A percentile compares a stretch with the other conserved stretches of the same genome.
Conservation (phyloP, 2,113 vertebrate species). For the Dasyurus viverrinus region DNA sequence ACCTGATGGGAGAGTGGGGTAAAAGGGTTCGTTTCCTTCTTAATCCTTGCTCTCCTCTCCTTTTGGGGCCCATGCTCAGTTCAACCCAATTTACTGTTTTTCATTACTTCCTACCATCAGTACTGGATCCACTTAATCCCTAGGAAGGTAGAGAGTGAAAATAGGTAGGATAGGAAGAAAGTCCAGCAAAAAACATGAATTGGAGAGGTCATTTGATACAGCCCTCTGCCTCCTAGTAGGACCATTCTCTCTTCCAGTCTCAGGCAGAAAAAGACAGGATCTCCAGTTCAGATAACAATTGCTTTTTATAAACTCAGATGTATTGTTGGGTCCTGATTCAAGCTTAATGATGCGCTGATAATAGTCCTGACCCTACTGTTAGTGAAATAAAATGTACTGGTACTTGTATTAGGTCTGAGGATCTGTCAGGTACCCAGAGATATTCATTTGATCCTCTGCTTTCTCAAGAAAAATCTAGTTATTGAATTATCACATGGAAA, state of each 20-base stretch:
- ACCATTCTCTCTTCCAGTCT: neutral
- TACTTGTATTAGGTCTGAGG: neutral
- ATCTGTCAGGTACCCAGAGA: neutral
- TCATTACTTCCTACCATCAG: too few relatives aligned
- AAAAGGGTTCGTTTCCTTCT: too few relatives aligned
- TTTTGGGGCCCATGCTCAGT: neutral
- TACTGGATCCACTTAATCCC: neutral
- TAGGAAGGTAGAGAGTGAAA: neutral
- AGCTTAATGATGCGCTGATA: neutral
- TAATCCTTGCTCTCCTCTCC: accelerated
- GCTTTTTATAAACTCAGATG: neutral
- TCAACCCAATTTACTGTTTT: neutral
- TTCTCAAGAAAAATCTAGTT: neutral
- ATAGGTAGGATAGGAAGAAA: neutral
- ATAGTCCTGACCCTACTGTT: neutral
- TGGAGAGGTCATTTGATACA: neutral
- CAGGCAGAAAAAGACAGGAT: neutral
- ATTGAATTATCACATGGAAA: neutral
- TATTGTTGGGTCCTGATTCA: neutral
- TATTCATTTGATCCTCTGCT: too few relatives aligned
- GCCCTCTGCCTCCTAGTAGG: neutral
- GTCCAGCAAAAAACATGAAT: neutral
- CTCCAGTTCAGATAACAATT: neutral
- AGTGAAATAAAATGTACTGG: neutral
- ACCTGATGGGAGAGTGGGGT: accelerated